Evolutionary conservation across 2,797 vertebrate species (phyloP).

Genomic region (Enoplosus armatus): DNA sequence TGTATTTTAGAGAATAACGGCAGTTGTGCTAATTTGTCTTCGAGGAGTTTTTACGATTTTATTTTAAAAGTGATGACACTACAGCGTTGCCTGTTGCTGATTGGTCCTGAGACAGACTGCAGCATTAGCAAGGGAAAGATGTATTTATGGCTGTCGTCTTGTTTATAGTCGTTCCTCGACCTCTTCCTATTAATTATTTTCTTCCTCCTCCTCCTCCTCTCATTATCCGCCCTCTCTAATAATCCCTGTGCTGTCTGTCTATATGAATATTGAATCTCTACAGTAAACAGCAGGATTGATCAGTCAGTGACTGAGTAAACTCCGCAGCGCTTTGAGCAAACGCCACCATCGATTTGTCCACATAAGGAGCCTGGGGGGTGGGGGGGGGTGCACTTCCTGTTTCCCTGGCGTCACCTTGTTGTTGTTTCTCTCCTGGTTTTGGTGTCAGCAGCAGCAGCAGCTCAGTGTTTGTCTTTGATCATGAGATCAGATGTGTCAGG

Average conservation of each 20-base stretch:
- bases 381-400: slow-evolving; percentile 20
- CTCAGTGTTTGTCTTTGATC: slow-evolving; percentile 21
- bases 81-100: background rate
- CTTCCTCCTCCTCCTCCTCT: background rate
- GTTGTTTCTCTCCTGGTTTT: slow-evolving; percentile 9
- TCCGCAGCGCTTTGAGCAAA: slow-evolving; percentile 54
- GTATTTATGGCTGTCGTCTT: background rate
- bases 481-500: background rate
- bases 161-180: background rate
- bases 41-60: background rate
- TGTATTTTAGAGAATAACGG: background rate
- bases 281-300: slow-evolving; percentile 56
- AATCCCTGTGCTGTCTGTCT: background rate
- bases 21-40: background rate
- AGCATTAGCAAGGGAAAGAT: background rate
- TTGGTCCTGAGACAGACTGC: background rate
- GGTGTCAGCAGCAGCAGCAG: slow-evolving; percentile 28
- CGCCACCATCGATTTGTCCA: slow-evolving; percentile 57
- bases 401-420: slow-evolving; percentile 6
- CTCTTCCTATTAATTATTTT: slow-evolving; percentile 4
- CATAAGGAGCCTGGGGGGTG: slow-evolving; percentile 1
- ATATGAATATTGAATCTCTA: slow-evolving; percentile 43
- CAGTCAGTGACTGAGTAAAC: slow-evolving; percentile 56
- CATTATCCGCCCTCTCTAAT: background rate
- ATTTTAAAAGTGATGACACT: background rate